phyloP scores from a whole-genome alignment of 2,113 vertebrate species.

The Propithecus coquereli region DNA sequence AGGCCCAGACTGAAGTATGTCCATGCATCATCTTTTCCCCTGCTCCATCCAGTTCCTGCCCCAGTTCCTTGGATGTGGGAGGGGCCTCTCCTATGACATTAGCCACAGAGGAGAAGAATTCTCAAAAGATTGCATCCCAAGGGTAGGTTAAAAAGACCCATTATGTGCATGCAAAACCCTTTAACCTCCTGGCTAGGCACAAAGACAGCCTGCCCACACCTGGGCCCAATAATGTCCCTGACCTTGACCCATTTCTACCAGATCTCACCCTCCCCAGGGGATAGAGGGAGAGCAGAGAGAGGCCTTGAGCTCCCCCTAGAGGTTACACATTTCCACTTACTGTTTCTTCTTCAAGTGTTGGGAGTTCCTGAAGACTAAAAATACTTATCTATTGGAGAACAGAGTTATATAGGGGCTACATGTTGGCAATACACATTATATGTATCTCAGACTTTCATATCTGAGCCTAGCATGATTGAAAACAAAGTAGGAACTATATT shows the following conservation, averaged over 20 bases:
- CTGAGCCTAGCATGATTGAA: background rate
- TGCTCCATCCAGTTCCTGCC: background rate
- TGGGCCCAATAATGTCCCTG: background rate
- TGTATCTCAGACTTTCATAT: conserved; percentile 15
- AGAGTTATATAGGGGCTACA: background rate
- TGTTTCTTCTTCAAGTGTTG: background rate
- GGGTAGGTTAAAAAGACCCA: background rate
- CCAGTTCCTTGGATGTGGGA: background rate
- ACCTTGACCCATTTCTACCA: background rate
- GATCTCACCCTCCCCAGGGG: background rate
- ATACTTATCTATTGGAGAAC: background rate
- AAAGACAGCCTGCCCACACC: background rate
- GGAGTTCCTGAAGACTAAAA: conserved; percentile 19
- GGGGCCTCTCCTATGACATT: background rate
- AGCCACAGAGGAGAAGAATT: background rate
- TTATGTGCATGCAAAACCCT: background rate
- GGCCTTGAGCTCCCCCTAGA: conserved; percentile 66
- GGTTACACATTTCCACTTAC: conserved; percentile 44
- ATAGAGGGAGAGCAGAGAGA: background rate
- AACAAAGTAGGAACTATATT: background rate
- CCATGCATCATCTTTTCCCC: background rate
- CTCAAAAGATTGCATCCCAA: conserved; percentile 10
- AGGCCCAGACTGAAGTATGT: background rate
- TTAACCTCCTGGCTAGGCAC: background rate
- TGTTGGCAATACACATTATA: background rate